Evolutionary conservation across 2,113 vertebrate genomes (phyloP), one percentile per base, ranked within the genome.

Genomic region (Dicerorhinus sumatrensis): DNA sequence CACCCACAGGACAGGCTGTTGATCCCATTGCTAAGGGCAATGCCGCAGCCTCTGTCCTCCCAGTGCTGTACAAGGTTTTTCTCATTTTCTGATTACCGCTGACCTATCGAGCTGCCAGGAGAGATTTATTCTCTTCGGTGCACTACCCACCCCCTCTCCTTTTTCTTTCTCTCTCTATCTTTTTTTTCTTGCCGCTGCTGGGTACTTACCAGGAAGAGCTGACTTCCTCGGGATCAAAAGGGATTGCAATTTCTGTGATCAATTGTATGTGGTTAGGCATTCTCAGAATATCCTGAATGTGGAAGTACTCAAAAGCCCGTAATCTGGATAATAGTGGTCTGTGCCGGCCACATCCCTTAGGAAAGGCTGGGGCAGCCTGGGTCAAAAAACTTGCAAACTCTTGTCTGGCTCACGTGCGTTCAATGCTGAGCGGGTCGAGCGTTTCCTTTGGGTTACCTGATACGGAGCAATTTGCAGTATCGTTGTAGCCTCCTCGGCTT

Each of bases 371-470:
- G 96, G 94, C 98, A 96, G 48, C 96, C 95, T 98, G 62, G 93
- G 94, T 97, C 98, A 97, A 96, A 98, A 98, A 98, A 97, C 67
- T 36, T 96, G 97, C 91, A 95, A 72, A 67, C 90, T 93, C 94
- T 96, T 84, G 87, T 96, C 97, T 98, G 97, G 96, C 94, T 97
- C 94, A 97, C 91, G 39, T 69, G 93, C 94, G 91, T 98, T 98
- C 97, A 85, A 79, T 23, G 67, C 89, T 97, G 91, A 90, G 90
- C 63, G 89, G 91, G 65, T 21, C 54, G 77, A 96, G 95, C 80
- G 73, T 98, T 99, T 98, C 98, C 96, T 98, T 98, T 96, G 97
- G 94, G 97, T 98, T 98, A 98, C 92, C 96, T 18, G 69, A 98
- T 98, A 97, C 23, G 58, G 87, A 96, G 96, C 89, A 98, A 98